These are phyloP conservation scores for Ophion costatus DNA, from an alignment of 2,888 invertebrate genomes.

Conservation along the genomic window DNA sequence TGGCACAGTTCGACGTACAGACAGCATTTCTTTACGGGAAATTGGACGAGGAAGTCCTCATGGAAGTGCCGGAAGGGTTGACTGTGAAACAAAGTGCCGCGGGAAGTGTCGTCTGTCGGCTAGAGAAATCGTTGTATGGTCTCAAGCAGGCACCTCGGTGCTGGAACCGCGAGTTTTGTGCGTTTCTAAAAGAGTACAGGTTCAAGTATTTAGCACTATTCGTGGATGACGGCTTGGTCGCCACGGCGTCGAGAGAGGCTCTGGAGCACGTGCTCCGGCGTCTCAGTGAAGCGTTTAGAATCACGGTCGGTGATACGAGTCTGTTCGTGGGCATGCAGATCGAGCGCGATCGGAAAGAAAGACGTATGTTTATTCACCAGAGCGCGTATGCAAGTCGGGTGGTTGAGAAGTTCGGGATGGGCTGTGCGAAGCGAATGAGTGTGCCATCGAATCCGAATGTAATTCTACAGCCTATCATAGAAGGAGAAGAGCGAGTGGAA, in stretches of 20 bases:
- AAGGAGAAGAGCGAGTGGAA: neutral
- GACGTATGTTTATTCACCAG: constrained; percentile 1
- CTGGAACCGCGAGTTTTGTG: constrained; percentile 7
- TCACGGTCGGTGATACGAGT: constrained; percentile 1
- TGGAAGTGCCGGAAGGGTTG: no score
- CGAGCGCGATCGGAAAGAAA: neutral
- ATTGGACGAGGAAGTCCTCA: no score
- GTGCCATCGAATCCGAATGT: neutral
- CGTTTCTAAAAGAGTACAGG: neutral
- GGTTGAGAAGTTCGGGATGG: constrained; percentile 2
- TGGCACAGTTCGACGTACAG: no score
- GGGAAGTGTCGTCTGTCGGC: no score
- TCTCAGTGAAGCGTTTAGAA: neutral
- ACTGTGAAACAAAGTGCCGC: no score
- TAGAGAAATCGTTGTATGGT: no score
- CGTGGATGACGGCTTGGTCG: constrained; percentile 5
- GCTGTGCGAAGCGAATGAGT: neutral
- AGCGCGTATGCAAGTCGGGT: neutral
- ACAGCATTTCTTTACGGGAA: no score
- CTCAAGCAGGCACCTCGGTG: neutral
- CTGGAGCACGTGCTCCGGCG: no score
- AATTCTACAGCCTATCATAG: neutral
- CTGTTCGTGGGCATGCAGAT: neutral
- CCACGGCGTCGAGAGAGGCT: neutral
- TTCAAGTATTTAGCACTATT: constrained; percentile 19